Conservation (phyloP, 2,888 invertebrate species). For the Entomobrya multifasciata region DNA sequence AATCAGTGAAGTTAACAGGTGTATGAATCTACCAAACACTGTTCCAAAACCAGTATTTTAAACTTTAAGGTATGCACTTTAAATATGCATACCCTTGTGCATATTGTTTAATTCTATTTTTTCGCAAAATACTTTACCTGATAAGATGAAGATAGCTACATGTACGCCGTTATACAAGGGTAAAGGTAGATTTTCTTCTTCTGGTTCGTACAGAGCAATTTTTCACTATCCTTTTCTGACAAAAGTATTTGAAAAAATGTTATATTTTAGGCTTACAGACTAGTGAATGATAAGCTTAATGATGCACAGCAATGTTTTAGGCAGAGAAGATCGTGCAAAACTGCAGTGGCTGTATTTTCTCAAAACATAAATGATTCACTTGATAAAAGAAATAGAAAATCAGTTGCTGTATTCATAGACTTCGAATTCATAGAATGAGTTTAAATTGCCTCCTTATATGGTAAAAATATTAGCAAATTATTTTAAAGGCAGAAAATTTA, state of each 20-base stretch:
- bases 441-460: constrained; percentile 2
- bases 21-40: neutral
- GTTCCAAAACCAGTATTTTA: neutral
- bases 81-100: neutral
- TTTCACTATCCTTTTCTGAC: neutral
- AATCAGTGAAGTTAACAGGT: neutral
- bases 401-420: constrained; percentile 13
- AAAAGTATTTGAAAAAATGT: constrained; percentile 4
- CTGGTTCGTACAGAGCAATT: neutral
- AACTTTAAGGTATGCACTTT: neutral
- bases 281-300: neutral
- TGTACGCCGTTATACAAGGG: neutral
- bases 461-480: neutral
- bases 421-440: constrained; percentile 15
- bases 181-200: neutral
- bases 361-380: constrained; percentile 62
- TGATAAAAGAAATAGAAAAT: constrained; percentile 22
- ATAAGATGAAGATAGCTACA: neutral
- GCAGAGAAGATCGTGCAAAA: constrained; percentile 23
- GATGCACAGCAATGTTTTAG: constrained; percentile 48
- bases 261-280: neutral
- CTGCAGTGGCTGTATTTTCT: constrained; percentile 50
- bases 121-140: neutral
- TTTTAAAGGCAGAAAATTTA: too few relatives aligned
- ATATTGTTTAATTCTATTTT: neutral